Base-by-base conservation (phyloP, 2,888 invertebrate species). In the Heteromurus nitidus region DNA sequence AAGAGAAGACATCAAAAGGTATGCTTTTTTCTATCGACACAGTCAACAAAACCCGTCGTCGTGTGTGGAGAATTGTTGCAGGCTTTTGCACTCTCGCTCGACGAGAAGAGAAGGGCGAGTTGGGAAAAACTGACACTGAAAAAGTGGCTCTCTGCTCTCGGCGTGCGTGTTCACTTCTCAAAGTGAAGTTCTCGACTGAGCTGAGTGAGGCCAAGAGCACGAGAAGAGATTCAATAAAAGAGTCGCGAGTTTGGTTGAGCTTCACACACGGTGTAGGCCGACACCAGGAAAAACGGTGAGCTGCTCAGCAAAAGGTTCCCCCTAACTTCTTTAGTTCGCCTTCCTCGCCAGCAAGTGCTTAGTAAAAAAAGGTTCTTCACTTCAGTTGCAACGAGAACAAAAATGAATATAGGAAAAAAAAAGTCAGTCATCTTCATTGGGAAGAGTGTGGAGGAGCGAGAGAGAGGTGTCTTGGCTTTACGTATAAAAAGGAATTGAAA, bases 151-250 rank as follows among this genome's bases (percentile, higher is more conserved):
- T n/a, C n/a, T n/a, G n/a, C n/a, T n/a, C n/a, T n/a, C 7, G n/a
- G 36, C 55, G 62, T 24, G 47, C 50, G 74, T 80, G 74, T 53
- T 73, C 80, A 74, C 80, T 28, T 36, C 30, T 62, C 36, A 30
- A 74, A 73, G 74, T 50, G 42, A 80, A 80, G 68, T 74, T 74
- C 44, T 60, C 50, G 60, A 80, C 80, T 80, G 80, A 74, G 74
- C 42, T 47, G 28, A 60, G 24, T 11, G 20, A 11, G 28, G 50
- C 60, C 22, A 74, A 74, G 50, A 24, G 31, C 74, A 80, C 68
- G 5, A 20, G 60, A 74, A 73, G 67, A 62, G 65, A 74, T 64
- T 74, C 67, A 58, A 28, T 26, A 42, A 62, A 36, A 18, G 16
- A 30, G 3, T 13, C 60, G 26, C 9, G 11, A 58, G 50, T n/a